Evolutionary conservation across 2,797 vertebrate species (phyloP).

Genomic region (Myotis daubentonii): DNA sequence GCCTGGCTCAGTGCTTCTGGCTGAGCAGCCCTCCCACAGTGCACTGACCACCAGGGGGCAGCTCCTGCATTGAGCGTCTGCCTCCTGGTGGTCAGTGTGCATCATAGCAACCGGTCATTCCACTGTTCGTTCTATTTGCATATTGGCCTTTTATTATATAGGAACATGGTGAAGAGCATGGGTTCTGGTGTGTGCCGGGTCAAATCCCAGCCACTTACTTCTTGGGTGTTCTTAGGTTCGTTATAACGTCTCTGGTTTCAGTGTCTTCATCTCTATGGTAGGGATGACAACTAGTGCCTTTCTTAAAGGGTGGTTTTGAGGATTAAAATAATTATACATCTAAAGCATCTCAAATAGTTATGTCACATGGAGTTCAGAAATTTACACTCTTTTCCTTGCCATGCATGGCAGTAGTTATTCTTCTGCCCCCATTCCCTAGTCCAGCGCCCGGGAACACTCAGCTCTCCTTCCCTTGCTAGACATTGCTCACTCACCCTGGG

Average conservation of each 20-base stretch:
- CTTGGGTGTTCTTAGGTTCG: neutral
- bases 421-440: neutral
- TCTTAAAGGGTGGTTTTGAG: neutral
- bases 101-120: too few relatives aligned
- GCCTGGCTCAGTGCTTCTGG: too few relatives aligned
- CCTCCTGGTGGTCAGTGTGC: too few relatives aligned
- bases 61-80: too few relatives aligned
- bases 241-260: neutral
- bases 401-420: neutral
- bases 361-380: neutral
- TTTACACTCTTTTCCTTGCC: neutral
- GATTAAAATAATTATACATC: neutral
- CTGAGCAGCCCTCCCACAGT: too few relatives aligned
- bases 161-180: neutral
- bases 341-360: neutral
- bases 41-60: too few relatives aligned
- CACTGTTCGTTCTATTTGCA: too few relatives aligned
- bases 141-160: too few relatives aligned
- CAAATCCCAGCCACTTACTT: neutral
- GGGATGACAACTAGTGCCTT: neutral
- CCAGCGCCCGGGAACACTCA: neutral
- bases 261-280: neutral
- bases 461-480: neutral
- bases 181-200: neutral
- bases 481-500: neutral